Evolutionary conservation across 1,140 invertebrate genomes (phyloP).

Genomic region (Brachionus calyciflorus): DNA sequence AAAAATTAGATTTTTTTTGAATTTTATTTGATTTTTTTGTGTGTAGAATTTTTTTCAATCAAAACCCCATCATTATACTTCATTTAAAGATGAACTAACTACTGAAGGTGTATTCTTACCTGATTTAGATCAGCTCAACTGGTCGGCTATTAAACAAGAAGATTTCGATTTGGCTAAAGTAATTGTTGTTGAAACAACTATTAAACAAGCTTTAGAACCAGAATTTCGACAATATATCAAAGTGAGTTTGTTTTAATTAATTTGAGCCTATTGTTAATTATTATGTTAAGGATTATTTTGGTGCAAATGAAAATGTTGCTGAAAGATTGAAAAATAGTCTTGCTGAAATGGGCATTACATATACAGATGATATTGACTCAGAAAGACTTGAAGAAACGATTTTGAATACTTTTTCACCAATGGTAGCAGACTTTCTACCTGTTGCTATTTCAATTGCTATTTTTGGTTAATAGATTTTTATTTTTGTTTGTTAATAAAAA

Average conservation of each 20-base stretch:
- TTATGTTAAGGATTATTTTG: conserved; percentile 30
- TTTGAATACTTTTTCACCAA: conserved; percentile 13
- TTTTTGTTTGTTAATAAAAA: no score
- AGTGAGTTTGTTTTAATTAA: background rate
- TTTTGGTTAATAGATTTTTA: conserved; percentile 2
- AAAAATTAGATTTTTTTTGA: background rate
- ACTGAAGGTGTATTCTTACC: conserved; percentile 19
- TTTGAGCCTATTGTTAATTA: background rate
- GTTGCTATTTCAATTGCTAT: background rate
- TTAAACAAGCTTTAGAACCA: conserved; percentile 20
- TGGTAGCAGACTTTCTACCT: conserved; percentile 37
- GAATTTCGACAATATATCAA: background rate
- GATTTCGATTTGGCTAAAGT: background rate
- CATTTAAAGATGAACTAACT: background rate
- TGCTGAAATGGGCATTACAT: background rate
- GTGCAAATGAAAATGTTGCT: background rate
- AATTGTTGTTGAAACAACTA: conserved; percentile 30
- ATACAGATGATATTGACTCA: background rate
- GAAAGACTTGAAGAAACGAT: background rate
- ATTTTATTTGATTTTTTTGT: background rate
- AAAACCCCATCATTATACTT: background rate
- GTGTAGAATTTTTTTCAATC: conserved; percentile 20
- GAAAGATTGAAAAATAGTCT: background rate
- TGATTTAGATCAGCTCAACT: background rate
- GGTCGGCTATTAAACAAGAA: background rate